Evolutionary conservation across 2,797 vertebrate species (phyloP).

Genomic region (Rhinogobio ventralis): DNA sequence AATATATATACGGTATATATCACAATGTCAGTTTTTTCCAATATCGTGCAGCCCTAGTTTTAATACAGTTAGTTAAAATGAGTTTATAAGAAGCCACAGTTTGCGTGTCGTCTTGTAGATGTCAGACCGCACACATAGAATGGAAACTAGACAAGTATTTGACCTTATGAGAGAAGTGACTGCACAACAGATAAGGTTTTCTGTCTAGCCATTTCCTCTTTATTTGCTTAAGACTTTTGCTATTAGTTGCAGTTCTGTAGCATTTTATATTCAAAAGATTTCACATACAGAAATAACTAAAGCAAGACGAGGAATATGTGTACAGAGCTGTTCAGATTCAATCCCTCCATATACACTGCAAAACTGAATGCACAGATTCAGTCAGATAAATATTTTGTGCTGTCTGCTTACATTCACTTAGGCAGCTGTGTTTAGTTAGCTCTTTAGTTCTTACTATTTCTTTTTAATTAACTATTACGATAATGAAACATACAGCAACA

Average conservation of each 20-base stretch:
- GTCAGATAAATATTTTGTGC: neutral
- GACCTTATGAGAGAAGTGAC: neutral
- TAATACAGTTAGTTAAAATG: neutral
- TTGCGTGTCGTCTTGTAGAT: neutral
- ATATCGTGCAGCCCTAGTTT: too few relatives aligned
- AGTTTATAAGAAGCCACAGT: neutral
- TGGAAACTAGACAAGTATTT: neutral
- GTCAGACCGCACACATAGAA: neutral
- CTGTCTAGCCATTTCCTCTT: conserved; percentile 8
- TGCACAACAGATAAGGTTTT: neutral
- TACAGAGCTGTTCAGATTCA: neutral
- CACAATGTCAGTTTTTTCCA: too few relatives aligned
- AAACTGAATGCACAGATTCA: neutral
- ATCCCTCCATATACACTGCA: neutral
- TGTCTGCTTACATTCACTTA: neutral
- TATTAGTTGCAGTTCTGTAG: neutral
- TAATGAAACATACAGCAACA: neutral
- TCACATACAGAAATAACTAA: neutral
- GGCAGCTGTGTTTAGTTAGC: neutral
- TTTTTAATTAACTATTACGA: too few relatives aligned
- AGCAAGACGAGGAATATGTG: neutral
- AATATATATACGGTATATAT: too few relatives aligned
- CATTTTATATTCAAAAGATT: neutral
- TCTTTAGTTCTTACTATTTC: neutral
- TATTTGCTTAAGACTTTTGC: neutral